Evolutionary conservation across 2,888 invertebrate genomes (phyloP), one percentile per base, ranked within the genome.

Genomic region (Campoplex capitator): DNA sequence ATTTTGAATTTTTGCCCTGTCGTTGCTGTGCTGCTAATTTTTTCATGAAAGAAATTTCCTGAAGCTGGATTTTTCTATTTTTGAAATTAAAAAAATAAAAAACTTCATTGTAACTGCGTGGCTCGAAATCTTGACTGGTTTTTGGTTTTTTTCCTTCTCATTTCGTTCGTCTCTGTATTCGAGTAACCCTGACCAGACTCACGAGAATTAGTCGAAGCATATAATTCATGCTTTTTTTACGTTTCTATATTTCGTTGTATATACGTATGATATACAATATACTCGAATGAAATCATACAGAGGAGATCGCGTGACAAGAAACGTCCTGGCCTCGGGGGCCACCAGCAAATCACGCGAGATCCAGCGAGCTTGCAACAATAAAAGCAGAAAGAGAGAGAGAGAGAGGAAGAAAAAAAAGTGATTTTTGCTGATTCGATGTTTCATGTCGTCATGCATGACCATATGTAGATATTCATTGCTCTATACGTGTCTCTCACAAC

Each of bases 161-260:
- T 42, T 75, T 35, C 67, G 38, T 9, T 48, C 51, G 45, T 56
- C 58, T 45, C 42, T 62, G 23, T 45, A 32, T 58, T 56, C 73
- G 56, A 82, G 83, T 81, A 88, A 88, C 89, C 89, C 89, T 89
- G 89, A 89, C 89, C 89, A 89, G 88, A 70, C 85, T 84, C 87
- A 89, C 86, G 80, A 84, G 88, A 79, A 84, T 84, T 79, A 71
- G 71, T 74, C 78, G 77, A 73, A 62, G 70, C 45, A 76, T 56
- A 75, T 56, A 75, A 86, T 62, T 62, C 62, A 62, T 32, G 62
- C 62, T 62, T 6, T 56, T 23, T 11, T 4, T 32, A 32, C 13
- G 32, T 62, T 62, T 32, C 7, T 62, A 62, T 28, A 71, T 28
- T 13, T 42, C 13, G 11, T 3, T 28, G 13, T 48, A 48, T 45